Percentiles rank a stretch among this genome's conserved stretches.
These are phyloP conservation scores for Cynodonichthys magdalenae DNA, from an alignment of 2,797 vertebrate species.

Conservation along the genomic window DNA sequence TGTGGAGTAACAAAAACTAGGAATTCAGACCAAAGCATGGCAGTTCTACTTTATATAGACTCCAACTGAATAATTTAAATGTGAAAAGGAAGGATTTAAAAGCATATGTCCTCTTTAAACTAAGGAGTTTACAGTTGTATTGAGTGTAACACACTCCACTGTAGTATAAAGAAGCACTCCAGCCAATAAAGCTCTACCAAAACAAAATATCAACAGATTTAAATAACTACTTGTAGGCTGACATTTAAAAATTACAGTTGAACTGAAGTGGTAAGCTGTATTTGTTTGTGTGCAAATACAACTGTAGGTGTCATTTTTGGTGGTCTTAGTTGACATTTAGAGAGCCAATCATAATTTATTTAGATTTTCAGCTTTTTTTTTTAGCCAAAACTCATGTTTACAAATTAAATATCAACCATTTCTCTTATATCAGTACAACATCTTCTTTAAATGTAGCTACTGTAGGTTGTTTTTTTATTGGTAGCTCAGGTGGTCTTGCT, in stretches of 20 bases:
- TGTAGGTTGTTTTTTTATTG: background rate
- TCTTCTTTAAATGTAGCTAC: constrained; percentile 4
- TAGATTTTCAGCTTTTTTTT: background rate
- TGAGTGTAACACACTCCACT: too few relatives aligned
- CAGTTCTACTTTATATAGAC: too few relatives aligned
- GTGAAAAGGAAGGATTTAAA: too few relatives aligned
- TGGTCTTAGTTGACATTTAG: constrained; percentile 30
- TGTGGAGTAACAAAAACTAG: too few relatives aligned
- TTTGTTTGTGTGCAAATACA: too few relatives aligned
- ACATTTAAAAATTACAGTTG: constrained; percentile 43
- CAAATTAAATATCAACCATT: constrained; percentile 14
- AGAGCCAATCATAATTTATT: constrained; percentile 20
- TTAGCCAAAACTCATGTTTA: constrained; percentile 14
- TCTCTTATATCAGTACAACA: background rate
- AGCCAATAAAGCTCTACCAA: background rate
- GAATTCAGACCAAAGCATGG: too few relatives aligned
- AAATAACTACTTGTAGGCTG: constrained; percentile 34
- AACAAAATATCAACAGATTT: background rate
- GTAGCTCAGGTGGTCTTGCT: background rate
- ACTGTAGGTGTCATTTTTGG: constrained; percentile 4
- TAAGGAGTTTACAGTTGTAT: too few relatives aligned
- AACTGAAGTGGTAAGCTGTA: constrained; percentile 28
- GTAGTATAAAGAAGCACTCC: background rate
- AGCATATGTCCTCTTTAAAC: too few relatives aligned
- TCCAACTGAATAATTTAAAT: too few relatives aligned